phyloP scores from a whole-genome alignment of 2,113 vertebrate species.

The Nothoprocta perdicaria region DNA sequence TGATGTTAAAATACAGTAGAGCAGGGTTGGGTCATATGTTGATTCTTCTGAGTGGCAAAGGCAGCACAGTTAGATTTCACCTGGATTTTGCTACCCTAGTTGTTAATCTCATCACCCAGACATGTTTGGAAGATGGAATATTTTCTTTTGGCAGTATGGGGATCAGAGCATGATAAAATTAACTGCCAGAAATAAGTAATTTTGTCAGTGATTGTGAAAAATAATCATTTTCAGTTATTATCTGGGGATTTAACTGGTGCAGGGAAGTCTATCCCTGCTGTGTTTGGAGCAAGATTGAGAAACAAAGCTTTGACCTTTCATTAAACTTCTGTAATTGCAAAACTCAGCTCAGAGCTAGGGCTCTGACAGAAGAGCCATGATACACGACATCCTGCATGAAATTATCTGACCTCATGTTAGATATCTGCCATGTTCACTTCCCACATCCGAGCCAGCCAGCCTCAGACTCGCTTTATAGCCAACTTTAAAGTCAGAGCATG shows the following conservation, averaged over 20 bases:
- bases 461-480: neutral
- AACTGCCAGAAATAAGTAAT: neutral
- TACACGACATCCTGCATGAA: neutral
- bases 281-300: neutral
- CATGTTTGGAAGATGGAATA: neutral
- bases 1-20: neutral
- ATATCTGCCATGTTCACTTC: neutral
- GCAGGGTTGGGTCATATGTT: neutral
- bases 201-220: neutral
- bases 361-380: neutral
- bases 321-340: neutral
- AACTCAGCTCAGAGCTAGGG: neutral
- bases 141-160: neutral
- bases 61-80: neutral
- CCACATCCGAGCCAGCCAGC: fast-evolving
- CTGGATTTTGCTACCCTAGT: neutral
- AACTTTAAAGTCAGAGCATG: neutral
- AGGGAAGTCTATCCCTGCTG: neutral
- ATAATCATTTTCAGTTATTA: neutral
- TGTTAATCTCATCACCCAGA: neutral
- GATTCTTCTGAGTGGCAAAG: neutral
- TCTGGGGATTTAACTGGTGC: neutral
- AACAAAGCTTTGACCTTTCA: neutral
- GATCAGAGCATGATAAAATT: neutral
- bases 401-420: neutral